Evolutionary conservation across 2,888 invertebrate genomes (phyloP), one percentile per base, ranked within the genome.

Genomic region (Pandemis corylana): DNA sequence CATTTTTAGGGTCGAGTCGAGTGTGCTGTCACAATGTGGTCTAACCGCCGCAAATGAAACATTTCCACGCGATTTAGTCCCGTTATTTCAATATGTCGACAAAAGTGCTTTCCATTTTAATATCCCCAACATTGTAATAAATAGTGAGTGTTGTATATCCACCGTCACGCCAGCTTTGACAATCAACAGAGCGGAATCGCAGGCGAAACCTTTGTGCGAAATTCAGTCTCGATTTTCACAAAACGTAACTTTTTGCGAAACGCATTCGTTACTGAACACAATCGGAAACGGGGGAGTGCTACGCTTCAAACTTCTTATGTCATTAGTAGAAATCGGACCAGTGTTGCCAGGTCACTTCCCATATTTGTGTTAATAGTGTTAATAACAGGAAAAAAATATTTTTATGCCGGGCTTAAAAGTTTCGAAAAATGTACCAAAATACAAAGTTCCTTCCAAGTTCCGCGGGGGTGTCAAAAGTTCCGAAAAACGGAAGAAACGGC

Each of bases 91-190:
- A 28, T 7, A 44, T 20, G 44, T 2, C 3, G 59, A 10, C 59
- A 42, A 49, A 69, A 69, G 61, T 61, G 28, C 65, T 41, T 62
- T 36, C 12, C 15, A 66, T 66, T 70, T 62, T 61, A 59, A 66
- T 36, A 74, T 70, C 53, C 61, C 41, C 49, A 65, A 64, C 64
- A 42, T 53, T 64, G 68, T 68, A 71, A 68, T 65, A 70, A 36
- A 36, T 36, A 36, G 28, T 36, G 69, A 66, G 69, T 53, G 51
- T 73, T 36, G 41, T 59, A 56, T 64, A 69, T 75, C 56, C 59
- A 65, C 72, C 76, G 79, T 79, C 76, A 83, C 79, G 80, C 76
- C 67, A 81, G 82, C 83, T 84, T 85, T 85, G 83, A 83, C 83
- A 84, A 77, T 79, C 83, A 82, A 76, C 79, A 74, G 76, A 75